Base-by-base conservation (phyloP, 2,113 vertebrate genomes). In the Gobio gobio region DNA sequence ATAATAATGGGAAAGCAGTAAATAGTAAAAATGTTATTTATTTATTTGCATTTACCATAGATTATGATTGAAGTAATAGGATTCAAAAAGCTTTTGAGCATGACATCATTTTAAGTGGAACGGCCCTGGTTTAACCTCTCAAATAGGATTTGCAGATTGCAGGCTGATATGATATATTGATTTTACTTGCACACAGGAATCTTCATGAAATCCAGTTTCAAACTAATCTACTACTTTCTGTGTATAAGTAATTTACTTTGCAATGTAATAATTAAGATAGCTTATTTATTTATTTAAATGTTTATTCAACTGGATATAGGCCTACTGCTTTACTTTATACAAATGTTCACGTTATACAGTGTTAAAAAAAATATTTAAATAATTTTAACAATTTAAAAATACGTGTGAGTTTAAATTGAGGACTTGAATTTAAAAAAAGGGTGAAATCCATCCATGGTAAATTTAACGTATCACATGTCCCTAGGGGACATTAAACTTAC, bases 11-110 rank as follows among this genome's bases (percentile, higher is more conserved):
- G 9, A 10, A 70, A n/a, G 26, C 14, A 66, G 36, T 20, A 70
- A 40, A 70, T 70, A 70, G 66, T 3, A 4, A 0, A 70, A 22
- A 73, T 7, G 24, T 14, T 47, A 74, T 74, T 7, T 73, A 13
- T 13, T 7, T 13, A n/a, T 24, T 74, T 74, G 16, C 70, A 74
- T 73, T 58, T 29, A 49, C 1, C 10, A 10, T 26, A 64, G 58
- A 14, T 64, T 47, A 56, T 40, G 47, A 33, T 13, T 64, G 9
- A 68, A 58, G 45, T 77, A 77, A 63, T 16, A 59, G 24, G 76
- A 73, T 79, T 56, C 10, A 26, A 79, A 72, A 66, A 78, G 36
- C 82, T 83, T 73, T 43, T 43, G 26, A 74, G 24, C 54, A 74
- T 36, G 61, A 85, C 70, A 70, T 78, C 22, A 78, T 58, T 80